phyloP scores from a whole-genome alignment of 2,113 vertebrate species.

The Channa argus region DNA sequence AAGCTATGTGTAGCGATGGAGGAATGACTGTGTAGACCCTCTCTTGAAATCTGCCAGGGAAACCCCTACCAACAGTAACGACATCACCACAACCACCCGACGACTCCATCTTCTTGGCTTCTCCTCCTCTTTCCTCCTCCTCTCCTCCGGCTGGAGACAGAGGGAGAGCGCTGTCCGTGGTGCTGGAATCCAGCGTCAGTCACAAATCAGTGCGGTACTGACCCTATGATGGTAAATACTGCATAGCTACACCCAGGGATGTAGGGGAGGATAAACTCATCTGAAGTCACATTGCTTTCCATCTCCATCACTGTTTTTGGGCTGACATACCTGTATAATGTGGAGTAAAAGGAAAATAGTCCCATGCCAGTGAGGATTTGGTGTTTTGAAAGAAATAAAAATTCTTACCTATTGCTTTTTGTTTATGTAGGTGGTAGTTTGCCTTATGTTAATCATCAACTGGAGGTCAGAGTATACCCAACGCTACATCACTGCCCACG shows the following conservation, averaged over 20 bases:
- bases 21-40: conserved; percentile 67
- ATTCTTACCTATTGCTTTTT: conserved; percentile 3
- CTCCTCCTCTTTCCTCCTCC: conserved; percentile 35
- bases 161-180: conserved; percentile 77
- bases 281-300: not conserved
- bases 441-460: conserved; percentile 4
- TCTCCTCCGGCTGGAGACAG: conserved; percentile 25
- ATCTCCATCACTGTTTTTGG: not conserved
- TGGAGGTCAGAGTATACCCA: conserved; percentile 9
- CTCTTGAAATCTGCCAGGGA: conserved; percentile 82
- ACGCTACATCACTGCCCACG: conserved; percentile 13
- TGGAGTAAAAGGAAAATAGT: conserved; percentile 7
- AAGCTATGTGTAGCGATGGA: conserved; percentile 62
- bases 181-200: conserved; percentile 82
- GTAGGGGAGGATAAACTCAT: conserved; percentile 11
- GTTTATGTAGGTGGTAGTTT: conserved; percentile 9
- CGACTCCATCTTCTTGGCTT: conserved; percentile 40
- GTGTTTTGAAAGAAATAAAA: conserved; percentile 7
- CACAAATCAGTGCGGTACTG: conserved; percentile 74
- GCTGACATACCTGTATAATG: not conserved
- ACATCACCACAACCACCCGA: conserved; percentile 47
- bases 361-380: conserved; percentile 1
- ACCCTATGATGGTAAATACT: conserved; percentile 62
- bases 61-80: conserved; percentile 71
- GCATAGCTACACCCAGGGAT: conserved; percentile 57